Conservation (phyloP, 2,888 invertebrate species). For the Chymomyza procnemis region DNA sequence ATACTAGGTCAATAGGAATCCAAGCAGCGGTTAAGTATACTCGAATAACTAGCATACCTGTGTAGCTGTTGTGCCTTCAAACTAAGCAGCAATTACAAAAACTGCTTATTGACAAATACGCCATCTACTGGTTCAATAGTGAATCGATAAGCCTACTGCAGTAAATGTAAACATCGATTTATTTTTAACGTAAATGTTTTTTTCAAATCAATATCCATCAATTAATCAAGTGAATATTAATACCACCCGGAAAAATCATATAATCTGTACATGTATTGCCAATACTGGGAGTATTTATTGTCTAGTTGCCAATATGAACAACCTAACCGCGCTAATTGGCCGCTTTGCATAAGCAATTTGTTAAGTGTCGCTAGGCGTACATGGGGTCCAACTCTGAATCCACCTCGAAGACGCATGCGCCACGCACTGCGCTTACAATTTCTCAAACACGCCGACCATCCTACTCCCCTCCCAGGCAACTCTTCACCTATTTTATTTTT, state of each 20-base stretch:
- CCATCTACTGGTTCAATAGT: too few species aligned
- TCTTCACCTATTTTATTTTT: too few species aligned
- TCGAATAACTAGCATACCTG: too few species aligned
- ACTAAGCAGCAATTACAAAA: too few species aligned
- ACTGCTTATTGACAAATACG: too few species aligned
- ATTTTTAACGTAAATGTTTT: too few species aligned
- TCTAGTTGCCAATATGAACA: constrained; percentile 17
- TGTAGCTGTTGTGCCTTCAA: too few species aligned
- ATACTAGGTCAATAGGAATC: too few species aligned
- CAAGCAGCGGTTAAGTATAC: too few species aligned
- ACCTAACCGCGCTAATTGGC: constrained; percentile 12
- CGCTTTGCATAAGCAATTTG: constrained; percentile 21
- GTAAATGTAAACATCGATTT: too few species aligned
- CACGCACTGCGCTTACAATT: constrained; percentile 10
- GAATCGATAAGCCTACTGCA: too few species aligned
- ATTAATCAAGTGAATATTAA: neutral
- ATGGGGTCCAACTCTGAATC: neutral
- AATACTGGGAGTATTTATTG: neutral
- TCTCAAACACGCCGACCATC: constrained; percentile 18
- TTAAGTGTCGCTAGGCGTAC: constrained; percentile 14
- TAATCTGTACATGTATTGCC: neutral
- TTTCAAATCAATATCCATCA: neutral
- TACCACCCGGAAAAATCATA: neutral
- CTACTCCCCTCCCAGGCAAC: neutral
- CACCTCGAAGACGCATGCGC: constrained; percentile 1